Evolutionary conservation across 2,113 vertebrate genomes (phyloP).

Genomic region (Catharus fuscescens): DNA sequence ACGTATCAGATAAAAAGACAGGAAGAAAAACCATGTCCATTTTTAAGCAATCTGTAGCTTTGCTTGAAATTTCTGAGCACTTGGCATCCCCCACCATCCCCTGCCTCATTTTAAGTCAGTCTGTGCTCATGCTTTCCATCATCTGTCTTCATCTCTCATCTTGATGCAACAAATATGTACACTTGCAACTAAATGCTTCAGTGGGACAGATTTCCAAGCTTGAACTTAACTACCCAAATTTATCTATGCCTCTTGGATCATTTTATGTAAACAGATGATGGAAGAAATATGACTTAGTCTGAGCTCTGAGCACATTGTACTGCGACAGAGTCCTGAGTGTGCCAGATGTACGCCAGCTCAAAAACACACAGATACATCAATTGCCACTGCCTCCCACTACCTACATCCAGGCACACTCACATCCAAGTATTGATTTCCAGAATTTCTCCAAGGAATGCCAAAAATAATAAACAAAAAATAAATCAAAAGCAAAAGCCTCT

Average conservation of each 20-base stretch:
- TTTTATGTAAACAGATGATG: not conserved
- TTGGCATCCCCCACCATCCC: not conserved
- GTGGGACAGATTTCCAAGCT: not conserved
- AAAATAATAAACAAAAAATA: constrained; percentile 81
- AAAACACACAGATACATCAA: constrained; percentile 29
- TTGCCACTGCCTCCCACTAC: not conserved
- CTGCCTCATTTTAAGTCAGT: not conserved
- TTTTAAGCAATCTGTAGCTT: not conserved
- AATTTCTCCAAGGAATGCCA: constrained; percentile 75
- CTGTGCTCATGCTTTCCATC: not conserved
- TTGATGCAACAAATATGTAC: not conserved
- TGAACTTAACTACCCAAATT: not conserved
- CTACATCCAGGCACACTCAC: constrained; percentile 11
- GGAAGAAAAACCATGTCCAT: not conserved
- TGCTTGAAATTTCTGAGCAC: not conserved
- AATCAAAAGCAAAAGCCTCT: constrained; percentile 75
- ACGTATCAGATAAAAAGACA: not conserved
- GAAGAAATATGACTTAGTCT: not conserved
- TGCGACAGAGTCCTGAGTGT: not conserved
- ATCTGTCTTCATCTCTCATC: not conserved
- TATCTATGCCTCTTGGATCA: not conserved
- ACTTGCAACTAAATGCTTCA: not conserved
- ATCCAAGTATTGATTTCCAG: constrained; percentile 73
- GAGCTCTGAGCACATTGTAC: not conserved
- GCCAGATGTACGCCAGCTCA: not conserved